Conservation (phyloP, 2,888 invertebrate species). For the Seira musarum region DNA sequence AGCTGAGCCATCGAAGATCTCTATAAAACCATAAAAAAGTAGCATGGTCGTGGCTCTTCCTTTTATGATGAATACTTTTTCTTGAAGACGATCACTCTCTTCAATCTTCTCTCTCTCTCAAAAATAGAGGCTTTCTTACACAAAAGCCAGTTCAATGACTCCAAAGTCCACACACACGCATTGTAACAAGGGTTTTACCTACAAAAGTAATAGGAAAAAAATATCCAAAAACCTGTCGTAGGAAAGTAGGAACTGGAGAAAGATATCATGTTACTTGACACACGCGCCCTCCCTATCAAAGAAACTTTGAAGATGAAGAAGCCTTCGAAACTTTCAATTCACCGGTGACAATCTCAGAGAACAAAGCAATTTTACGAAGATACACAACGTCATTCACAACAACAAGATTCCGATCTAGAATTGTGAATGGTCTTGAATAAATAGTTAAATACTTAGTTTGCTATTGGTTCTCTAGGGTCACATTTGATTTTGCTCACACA, state of each 20-base stretch:
- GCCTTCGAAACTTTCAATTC: slow-evolving; percentile 29
- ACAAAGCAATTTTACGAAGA: neutral
- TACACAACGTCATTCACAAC: too few relatives aligned
- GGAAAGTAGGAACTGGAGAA: slow-evolving; percentile 25
- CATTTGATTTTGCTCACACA: neutral
- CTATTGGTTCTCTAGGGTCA: neutral
- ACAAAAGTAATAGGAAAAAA: too few relatives aligned
- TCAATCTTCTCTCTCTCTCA: slow-evolving; percentile 11
- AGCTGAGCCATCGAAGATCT: too few relatives aligned
- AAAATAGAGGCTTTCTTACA: too few relatives aligned
- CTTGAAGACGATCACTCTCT: neutral
- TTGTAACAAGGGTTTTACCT: too few relatives aligned
- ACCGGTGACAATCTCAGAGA: slow-evolving; percentile 23
- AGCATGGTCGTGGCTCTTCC: neutral
- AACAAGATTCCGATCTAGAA: too few relatives aligned
- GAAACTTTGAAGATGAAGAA: slow-evolving; percentile 4
- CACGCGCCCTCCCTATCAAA: neutral
- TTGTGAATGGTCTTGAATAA: too few relatives aligned
- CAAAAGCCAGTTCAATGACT: too few relatives aligned
- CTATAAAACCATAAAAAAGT: slow-evolving; percentile 5
- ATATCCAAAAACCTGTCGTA: too few relatives aligned
- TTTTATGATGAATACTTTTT: slow-evolving; percentile 27
- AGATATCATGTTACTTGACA: slow-evolving; percentile 63
- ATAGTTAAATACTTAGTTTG: too few relatives aligned
- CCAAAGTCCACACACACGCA: too few relatives aligned